A percentile compares a stretch with the other conserved stretches of the same genome.
Conservation (phyloP, 2,113 vertebrate genomes). For the Beaufortia kweichowensis region DNA sequence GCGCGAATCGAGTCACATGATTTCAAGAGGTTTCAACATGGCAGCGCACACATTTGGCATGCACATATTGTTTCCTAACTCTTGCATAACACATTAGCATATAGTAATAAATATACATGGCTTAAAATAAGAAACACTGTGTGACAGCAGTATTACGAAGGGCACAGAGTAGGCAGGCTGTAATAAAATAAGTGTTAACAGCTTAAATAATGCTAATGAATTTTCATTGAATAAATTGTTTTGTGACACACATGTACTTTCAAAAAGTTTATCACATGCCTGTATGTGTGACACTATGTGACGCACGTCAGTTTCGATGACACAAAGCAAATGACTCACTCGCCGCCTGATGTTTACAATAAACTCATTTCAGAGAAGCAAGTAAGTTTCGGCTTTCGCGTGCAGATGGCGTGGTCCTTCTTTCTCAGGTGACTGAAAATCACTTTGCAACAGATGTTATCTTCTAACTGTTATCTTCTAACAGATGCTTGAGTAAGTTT, state of each 20-base stretch:
- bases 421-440: slow-evolving; percentile 6
- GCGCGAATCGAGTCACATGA: too few species aligned
- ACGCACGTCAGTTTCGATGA: background rate
- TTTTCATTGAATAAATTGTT: background rate
- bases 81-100: background rate
- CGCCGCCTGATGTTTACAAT: background rate
- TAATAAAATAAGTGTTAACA: background rate
- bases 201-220: background rate
- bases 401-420: background rate
- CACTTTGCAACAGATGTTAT: slow-evolving; percentile 6
- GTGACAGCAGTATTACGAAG: background rate
- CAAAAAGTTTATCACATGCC: background rate
- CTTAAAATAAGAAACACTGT: background rate
- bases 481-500: slow-evolving; percentile 1
- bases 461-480: too few species aligned
- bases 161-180: background rate
- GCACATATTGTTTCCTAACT: background rate
- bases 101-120: background rate
- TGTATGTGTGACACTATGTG: background rate
- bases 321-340: slow-evolving; percentile 25
- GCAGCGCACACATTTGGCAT: too few species aligned
- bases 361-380: background rate
- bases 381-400: background rate
- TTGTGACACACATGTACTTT: background rate
- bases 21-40: too few species aligned